Base-by-base conservation (phyloP, 2,888 invertebrate species). In the Polietes domitor region DNA sequence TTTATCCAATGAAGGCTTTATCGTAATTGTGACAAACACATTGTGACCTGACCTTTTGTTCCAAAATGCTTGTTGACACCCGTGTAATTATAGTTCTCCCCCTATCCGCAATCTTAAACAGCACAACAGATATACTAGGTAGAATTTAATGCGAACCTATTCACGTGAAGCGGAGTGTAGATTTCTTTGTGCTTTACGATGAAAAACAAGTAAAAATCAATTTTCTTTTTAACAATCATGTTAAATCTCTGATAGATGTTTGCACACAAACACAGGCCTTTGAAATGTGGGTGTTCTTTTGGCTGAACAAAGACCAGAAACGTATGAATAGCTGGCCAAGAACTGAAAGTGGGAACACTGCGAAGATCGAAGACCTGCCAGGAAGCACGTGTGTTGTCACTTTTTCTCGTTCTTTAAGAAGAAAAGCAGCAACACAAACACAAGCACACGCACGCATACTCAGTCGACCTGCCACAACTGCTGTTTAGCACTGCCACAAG, bases 381-480 rank as follows among this genome's bases (percentile, higher is more conserved):
- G 63, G 58, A 78, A 81, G 65, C 80, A 81, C 76, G 72, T 77
- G 80, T 72, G 68, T 77, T 81, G 76, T 76, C 72, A 73, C 76
- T 71, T 71, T 82, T 77, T 61, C 74, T 68, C 12, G 41, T 63
- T 50, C 63, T 73, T 72, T 47, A 65, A 70, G n/a, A 12, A 61
- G 32, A 28, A 37, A 47, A 71, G 68, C 53, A 21, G 15, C 21
- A 28, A 82, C 28, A 79, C 26, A 24, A 26, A 71, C 24, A 12
- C n/a, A 71, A 28, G 32, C 58, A 41, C 24, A 61, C 58, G 21
- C 24, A 72, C 26, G 50, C 19, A 41, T 17, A 37, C 17, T 53
- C 21, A 47, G 3, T 53, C 24, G 21, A 53, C 19, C 50, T 63
- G 47, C 37, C 41, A 53, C 63, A 65, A 37, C 7, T 65, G 63